Base-by-base conservation (phyloP, 1,140 invertebrate species). In the Bombus affinis region DNA sequence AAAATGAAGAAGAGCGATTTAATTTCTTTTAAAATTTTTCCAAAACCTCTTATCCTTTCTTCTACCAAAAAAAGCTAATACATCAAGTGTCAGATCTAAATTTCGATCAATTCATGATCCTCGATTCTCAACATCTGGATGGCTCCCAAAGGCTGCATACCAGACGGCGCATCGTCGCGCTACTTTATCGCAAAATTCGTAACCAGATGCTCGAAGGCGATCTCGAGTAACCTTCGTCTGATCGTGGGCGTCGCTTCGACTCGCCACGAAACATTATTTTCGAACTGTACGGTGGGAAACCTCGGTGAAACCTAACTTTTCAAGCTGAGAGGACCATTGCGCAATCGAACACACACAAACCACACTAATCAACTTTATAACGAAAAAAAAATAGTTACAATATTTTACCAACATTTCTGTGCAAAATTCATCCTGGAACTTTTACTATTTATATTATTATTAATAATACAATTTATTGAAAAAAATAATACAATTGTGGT, bases 141-240 rank as follows among this genome's bases (percentile, higher is more conserved):
- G 65, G 15, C 25, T 79, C 74, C 82, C 82, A 84, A 84, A 39
- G 66, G 39, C 32, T 79, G 76, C 82, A 84, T 84, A 84, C 82
- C 82, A 79, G 82, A 84, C 75, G 74, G 57, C 70, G 42, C n/a
- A 59, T 28, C 47, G 68, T 59, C 79, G 79, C 66, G 32, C 25
- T 76, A 59, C 18, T 57, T 44, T 57, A 70, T 32, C 62, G 73
- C 62, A 13, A 25, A 35, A 62, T 28, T 76, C 22, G n/a, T 22
- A 66, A 65, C 82, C 65, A 71, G 65, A 47, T 35, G 35, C 18
- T 37, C 9, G 13, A 47, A 39, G 32, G 39, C 28, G 65, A 75
- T 37, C 59, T 59, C 71, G 47, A 10, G 59, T n/a, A 83, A 66
- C 74, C 82, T 83, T 78, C 82, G 28, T n/a, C 59, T 62, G 59